These are phyloP conservation scores for Recurvirostra avosetta DNA, from an alignment of 2,113 vertebrate genomes.

Conservation along the genomic window DNA sequence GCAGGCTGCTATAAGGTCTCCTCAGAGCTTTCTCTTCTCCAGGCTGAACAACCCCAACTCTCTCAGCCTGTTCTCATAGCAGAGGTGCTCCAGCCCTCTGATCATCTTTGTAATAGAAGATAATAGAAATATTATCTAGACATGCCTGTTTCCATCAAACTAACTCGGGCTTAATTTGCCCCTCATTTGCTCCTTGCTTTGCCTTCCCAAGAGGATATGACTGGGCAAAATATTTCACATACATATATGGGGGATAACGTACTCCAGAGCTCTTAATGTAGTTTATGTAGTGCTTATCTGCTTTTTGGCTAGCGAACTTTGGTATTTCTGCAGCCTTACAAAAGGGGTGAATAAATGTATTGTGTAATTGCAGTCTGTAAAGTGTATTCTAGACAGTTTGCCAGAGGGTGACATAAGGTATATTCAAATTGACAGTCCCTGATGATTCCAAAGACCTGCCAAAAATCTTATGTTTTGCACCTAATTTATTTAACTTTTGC, in stretches of 20 bases:
- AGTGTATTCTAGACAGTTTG: background rate
- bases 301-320: background rate
- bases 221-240: background rate
- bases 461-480: background rate
- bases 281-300: background rate
- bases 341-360: background rate
- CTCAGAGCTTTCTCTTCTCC: too few relatives aligned
- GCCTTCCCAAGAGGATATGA: background rate
- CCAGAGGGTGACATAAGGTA: background rate
- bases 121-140: background rate
- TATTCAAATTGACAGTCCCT: background rate
- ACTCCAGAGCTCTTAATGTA: background rate
- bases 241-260: background rate
- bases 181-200: background rate
- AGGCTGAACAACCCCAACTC: too few relatives aligned
- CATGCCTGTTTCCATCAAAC: background rate
- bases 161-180: background rate
- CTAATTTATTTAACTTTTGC: slow-evolving; percentile 12
- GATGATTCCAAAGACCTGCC: background rate
- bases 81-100: too few relatives aligned
- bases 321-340: slow-evolving; percentile 1
- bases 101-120: background rate
- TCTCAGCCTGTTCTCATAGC: too few relatives aligned
- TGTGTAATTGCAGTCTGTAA: background rate
- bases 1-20: too few relatives aligned